phyloP scores from a whole-genome alignment of 1,140 invertebrate species.

The Psilanteris sp. region DNA sequence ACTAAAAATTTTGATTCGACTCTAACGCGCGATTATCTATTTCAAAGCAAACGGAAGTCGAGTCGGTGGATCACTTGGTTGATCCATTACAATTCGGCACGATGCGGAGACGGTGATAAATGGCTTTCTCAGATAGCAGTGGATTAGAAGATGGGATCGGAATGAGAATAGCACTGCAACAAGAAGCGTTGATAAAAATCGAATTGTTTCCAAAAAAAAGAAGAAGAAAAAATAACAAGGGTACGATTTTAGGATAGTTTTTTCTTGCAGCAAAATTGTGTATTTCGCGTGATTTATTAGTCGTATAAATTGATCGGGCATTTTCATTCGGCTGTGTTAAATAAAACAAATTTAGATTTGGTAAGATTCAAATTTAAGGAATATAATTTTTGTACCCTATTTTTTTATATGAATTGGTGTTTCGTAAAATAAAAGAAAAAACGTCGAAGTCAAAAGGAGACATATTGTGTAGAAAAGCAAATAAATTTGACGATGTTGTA shows the following conservation, averaged over 20 bases:
- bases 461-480: slow-evolving; percentile 35
- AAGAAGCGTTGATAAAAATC: slow-evolving; percentile 20
- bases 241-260: slow-evolving; percentile 56
- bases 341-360: slow-evolving; percentile 70
- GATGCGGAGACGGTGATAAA: slow-evolving; percentile 58
- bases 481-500: slow-evolving; percentile 36
- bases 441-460: background rate
- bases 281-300: slow-evolving; percentile 50
- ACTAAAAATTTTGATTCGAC: slow-evolving; percentile 53
- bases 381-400: slow-evolving; percentile 80
- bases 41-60: slow-evolving; percentile 30
- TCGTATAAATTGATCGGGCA: slow-evolving; percentile 70
- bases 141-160: slow-evolving; percentile 10
- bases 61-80: slow-evolving; percentile 6
- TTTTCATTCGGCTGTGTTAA: slow-evolving; percentile 80
- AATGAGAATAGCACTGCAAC: slow-evolving; percentile 5
- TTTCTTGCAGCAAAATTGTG: slow-evolving; percentile 57
- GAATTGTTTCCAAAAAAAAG: slow-evolving; percentile 39
- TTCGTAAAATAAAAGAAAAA: slow-evolving; percentile 20
- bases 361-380: slow-evolving; percentile 74
- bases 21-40: slow-evolving; percentile 44
- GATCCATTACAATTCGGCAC: slow-evolving; percentile 22
- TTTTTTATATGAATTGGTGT: slow-evolving; percentile 75
- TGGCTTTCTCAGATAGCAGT: slow-evolving; percentile 28
- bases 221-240: slow-evolving; percentile 43